Conservation (phyloP, 2,797 vertebrate species). For the Artibeus lituratus region DNA sequence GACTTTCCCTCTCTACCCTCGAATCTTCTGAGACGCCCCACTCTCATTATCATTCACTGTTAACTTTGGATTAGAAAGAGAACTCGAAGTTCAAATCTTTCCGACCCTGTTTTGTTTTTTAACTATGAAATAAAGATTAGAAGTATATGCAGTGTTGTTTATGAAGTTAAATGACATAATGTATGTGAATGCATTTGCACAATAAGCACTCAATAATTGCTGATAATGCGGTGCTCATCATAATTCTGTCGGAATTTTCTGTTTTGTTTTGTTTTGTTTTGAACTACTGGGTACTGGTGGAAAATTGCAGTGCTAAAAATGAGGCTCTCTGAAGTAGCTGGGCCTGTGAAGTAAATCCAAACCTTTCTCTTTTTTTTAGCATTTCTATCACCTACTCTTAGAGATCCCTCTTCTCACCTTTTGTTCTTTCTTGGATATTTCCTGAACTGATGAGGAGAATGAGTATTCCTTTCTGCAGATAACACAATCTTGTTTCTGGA, state of each 20-base stretch:
- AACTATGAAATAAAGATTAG: neutral
- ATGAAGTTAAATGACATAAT: neutral
- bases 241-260: neutral
- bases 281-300: neutral
- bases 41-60: neutral
- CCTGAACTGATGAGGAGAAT: neutral
- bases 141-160: neutral
- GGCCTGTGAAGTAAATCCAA: neutral
- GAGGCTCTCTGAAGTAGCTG: neutral
- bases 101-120: neutral
- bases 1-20: neutral
- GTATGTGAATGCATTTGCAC: neutral
- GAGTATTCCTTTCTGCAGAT: conserved; percentile 48
- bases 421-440: neutral
- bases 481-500: conserved; percentile 38
- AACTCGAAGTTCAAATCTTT: neutral
- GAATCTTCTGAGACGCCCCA: neutral
- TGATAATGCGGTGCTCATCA: neutral
- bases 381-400: conserved; percentile 5
- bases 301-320: neutral
- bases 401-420: conserved; percentile 16
- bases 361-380: neutral
- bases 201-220: neutral
- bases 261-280: neutral
- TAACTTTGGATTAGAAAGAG: neutral